phyloP scores from a whole-genome alignment of 2,797 vertebrate species.

The Sebastes alutus region DNA sequence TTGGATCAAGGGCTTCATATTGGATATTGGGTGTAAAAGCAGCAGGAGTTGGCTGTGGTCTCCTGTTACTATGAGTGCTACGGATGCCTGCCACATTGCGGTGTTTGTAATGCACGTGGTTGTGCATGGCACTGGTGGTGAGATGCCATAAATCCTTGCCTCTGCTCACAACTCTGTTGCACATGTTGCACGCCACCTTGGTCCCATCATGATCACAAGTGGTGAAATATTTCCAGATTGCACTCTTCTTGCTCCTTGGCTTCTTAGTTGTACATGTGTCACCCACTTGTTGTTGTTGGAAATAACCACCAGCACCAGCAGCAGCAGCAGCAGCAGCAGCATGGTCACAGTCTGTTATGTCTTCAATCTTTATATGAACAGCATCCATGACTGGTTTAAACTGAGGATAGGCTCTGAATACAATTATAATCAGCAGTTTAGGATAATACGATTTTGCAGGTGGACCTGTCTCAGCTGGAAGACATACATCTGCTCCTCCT shows the following conservation, averaged over 20 bases:
- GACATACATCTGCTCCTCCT: neutral
- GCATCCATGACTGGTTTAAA: neutral
- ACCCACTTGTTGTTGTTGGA: neutral
- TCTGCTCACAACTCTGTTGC: neutral
- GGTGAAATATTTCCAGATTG: constrained; percentile 1
- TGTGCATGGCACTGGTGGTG: neutral
- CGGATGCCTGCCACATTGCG: neutral
- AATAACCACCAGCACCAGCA: neutral
- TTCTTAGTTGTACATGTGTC: neutral
- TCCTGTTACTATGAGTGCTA: neutral
- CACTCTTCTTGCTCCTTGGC: neutral
- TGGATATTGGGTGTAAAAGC: neutral
- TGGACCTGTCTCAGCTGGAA: neutral
- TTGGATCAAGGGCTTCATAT: neutral
- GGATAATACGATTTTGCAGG: neutral
- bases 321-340: neutral
- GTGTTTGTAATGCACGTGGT: neutral
- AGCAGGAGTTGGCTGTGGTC: neutral
- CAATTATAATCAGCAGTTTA: neutral
- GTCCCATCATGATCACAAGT: neutral
- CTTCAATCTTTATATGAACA: neutral
- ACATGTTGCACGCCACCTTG: constrained; percentile 5
- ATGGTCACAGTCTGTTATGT: neutral
- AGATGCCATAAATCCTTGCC: neutral
- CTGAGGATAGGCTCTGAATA: neutral